A percentile compares a stretch with the other conserved stretches of the same genome.
phyloP scores from a whole-genome alignment of 2,888 invertebrate species.

The Troides oblongomaculatus region DNA sequence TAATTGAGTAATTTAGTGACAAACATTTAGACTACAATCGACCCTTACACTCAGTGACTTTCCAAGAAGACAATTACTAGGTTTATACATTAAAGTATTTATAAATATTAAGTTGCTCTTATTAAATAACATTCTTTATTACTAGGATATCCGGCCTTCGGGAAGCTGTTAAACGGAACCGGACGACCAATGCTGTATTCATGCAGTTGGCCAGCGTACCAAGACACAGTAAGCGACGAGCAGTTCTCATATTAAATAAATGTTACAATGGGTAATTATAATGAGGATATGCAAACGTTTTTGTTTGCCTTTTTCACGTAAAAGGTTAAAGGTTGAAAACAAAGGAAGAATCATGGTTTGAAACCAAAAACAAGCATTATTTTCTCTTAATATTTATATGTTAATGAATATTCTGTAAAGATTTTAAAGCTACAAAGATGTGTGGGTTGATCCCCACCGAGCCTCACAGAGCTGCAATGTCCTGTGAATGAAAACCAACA shows the following conservation, averaged over 20 bases:
- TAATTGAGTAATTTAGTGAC: neutral
- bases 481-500: too few relatives aligned
- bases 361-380: too few relatives aligned
- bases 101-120: neutral
- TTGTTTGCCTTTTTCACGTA: slow-evolving; percentile 30
- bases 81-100: neutral
- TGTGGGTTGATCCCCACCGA: too few relatives aligned
- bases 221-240: slow-evolving; percentile 55
- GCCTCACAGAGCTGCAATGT: too few relatives aligned
- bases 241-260: slow-evolving; percentile 3
- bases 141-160: slow-evolving; percentile 87
- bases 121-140: neutral
- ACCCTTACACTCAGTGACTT: too few relatives aligned
- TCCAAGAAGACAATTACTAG: neutral
- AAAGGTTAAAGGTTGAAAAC: neutral
- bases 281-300: slow-evolving; percentile 14
- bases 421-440: too few relatives aligned
- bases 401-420: too few relatives aligned
- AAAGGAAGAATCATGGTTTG: neutral
- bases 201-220: slow-evolving; percentile 92
- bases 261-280: neutral
- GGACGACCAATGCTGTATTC: slow-evolving; percentile 89
- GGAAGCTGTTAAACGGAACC: slow-evolving; percentile 84
- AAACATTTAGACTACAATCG: neutral
- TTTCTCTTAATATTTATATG: too few relatives aligned